Evolutionary conservation across 1,140 invertebrate species (phyloP).

Genomic region (Drosophila grimshawi): DNA sequence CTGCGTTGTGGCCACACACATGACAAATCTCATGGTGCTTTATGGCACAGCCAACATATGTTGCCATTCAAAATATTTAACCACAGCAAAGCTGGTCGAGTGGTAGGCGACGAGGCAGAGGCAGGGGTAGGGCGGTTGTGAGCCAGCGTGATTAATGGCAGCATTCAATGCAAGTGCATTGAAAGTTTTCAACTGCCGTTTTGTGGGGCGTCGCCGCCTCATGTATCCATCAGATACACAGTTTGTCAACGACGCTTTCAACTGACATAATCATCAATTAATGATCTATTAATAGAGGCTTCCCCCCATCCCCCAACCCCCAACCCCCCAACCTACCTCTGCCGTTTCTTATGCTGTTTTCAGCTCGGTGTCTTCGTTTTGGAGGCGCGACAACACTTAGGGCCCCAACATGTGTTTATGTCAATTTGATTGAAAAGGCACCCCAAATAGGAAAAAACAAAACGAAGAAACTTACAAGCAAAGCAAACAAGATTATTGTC

Average conservation of each 20-base stretch:
- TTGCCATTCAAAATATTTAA: conserved; percentile 82
- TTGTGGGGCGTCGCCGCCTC: conserved; percentile 10
- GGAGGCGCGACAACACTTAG: conserved; percentile 69
- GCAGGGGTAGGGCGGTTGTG: neutral
- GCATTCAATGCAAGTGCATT: conserved; percentile 72
- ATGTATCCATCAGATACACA: conserved; percentile 75
- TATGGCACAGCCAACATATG: conserved; percentile 75
- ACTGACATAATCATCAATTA: conserved; percentile 83
- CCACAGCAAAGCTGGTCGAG: conserved; percentile 65
- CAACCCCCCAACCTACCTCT: neutral
- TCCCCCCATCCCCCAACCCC: conserved; percentile 9
- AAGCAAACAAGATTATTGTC: conserved; percentile 1
- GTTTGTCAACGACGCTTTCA: conserved; percentile 83
- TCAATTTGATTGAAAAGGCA: conserved; percentile 75
- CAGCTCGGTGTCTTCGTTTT: conserved; percentile 14
- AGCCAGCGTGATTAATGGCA: conserved; percentile 67
- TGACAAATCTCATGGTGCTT: conserved; percentile 72
- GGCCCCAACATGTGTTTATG: conserved; percentile 71
- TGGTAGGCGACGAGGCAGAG: neutral
- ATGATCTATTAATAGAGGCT: conserved; percentile 77
- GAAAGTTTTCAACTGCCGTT: conserved; percentile 51
- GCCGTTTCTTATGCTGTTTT: neutral
- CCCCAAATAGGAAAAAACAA: conserved; percentile 6
- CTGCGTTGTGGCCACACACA: conserved; percentile 49
- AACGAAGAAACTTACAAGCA: conserved; percentile 37